Conservation (phyloP, 2,113 vertebrate species). For the Gracilinanus agilis region DNA sequence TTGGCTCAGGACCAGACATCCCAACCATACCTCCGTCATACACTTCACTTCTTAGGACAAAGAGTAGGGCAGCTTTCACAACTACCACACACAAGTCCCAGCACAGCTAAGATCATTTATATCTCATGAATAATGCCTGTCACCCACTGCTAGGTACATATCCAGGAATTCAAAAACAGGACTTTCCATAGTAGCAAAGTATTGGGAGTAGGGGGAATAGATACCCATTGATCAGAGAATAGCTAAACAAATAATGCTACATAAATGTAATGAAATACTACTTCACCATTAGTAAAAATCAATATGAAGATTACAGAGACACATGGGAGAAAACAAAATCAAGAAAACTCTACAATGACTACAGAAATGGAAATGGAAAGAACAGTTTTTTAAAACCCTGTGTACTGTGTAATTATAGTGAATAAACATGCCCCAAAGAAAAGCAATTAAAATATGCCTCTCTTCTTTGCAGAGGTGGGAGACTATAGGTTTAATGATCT, state of each 20-base stretch:
- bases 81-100: not conserved
- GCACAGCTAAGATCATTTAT: not conserved
- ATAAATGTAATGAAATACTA: not conserved
- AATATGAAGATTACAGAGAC: not conserved
- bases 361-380: not conserved
- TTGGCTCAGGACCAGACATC: conserved; percentile 33
- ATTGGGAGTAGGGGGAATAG: not conserved
- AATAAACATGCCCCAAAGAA: not conserved
- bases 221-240: not conserved
- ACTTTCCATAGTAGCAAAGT: not conserved
- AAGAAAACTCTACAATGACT: not conserved
- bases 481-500: not conserved
- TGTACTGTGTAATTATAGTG: not conserved
- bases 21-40: not conserved
- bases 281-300: not conserved
- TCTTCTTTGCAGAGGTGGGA: not conserved
- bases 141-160: not conserved
- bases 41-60: not conserved
- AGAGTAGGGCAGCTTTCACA: not conserved
- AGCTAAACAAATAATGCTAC: not conserved
- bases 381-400: not conserved
- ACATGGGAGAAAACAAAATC: not conserved
- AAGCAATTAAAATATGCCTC: not conserved
- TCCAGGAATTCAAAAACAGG: not conserved
- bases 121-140: conserved; percentile 9